These are phyloP conservation scores for Asbolus verrucosus DNA, from an alignment of 1,140 invertebrate genomes.

Conservation along the genomic window DNA sequence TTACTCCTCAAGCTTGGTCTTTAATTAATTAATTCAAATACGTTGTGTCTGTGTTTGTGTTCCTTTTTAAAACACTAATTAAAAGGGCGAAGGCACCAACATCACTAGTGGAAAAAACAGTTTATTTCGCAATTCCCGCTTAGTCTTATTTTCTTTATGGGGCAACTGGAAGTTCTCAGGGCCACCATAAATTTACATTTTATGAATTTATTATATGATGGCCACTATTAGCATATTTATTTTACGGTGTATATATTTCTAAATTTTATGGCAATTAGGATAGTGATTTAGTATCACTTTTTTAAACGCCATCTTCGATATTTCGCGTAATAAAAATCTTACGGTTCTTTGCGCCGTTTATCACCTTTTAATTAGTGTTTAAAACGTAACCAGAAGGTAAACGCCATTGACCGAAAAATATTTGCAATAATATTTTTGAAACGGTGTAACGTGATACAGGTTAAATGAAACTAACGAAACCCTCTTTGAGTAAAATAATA, in stretches of 20 bases:
- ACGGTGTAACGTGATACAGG: too few species aligned
- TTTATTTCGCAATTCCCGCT: too few species aligned
- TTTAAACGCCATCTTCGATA: not conserved
- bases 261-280: not conserved
- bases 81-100: too few species aligned
- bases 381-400: too few species aligned
- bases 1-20: not conserved
- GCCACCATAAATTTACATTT: not conserved
- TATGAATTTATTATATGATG: not conserved
- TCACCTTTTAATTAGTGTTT: too few species aligned
- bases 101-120: too few species aligned
- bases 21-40: conserved; percentile 7
- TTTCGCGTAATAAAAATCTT: not conserved
- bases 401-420: too few species aligned
- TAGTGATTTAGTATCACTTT: not conserved
- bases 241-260: not conserved
- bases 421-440: too few species aligned
- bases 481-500: too few species aligned
- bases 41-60: not conserved
- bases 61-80: too few species aligned
- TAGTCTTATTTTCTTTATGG: not conserved
- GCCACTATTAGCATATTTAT: not conserved
- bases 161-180: not conserved
- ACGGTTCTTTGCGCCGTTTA: not conserved
- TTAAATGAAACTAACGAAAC: too few species aligned